phyloP scores from a whole-genome alignment of 2,797 vertebrate genomes.

The Kryptolebias ocellatus region DNA sequence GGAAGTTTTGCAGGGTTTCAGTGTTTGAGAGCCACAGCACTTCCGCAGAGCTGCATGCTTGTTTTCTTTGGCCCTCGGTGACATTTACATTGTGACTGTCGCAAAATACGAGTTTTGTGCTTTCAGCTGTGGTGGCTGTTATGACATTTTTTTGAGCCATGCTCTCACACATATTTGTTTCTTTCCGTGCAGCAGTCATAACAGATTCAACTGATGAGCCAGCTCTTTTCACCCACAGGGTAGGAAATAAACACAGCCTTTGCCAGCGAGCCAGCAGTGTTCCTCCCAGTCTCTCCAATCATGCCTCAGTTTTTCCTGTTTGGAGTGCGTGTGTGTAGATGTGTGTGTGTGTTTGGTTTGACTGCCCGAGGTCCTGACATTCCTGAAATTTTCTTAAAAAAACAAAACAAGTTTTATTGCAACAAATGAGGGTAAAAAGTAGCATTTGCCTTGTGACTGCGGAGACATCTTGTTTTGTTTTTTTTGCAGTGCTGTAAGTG shows the following conservation, averaged over 20 bases:
- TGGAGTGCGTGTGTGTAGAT: slow-evolving; percentile 13
- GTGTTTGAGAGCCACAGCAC: slow-evolving; percentile 8
- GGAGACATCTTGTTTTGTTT: background rate
- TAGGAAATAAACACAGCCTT: slow-evolving; percentile 60
- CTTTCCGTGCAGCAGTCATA: slow-evolving; percentile 55
- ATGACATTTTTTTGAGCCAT: slow-evolving; percentile 39
- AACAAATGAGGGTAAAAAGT: background rate
- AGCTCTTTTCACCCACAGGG: slow-evolving; percentile 43
- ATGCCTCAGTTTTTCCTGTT: slow-evolving; percentile 27
- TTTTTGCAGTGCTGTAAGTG: background rate
- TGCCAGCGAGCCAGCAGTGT: slow-evolving; percentile 40
- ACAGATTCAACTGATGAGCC: slow-evolving; percentile 44
- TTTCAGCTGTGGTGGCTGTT: slow-evolving; percentile 60
- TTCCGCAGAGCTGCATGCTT: slow-evolving; percentile 12
- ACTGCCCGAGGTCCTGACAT: slow-evolving; percentile 4
- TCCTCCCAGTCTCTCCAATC: slow-evolving; percentile 36
- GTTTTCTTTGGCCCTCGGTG: slow-evolving; percentile 44
- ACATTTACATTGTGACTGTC: slow-evolving; percentile 47
- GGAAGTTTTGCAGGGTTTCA: slow-evolving; percentile 5
- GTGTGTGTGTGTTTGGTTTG: slow-evolving; percentile 1
- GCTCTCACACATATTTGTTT: slow-evolving; percentile 25
- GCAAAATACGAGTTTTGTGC: slow-evolving; percentile 47
- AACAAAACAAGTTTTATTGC: background rate
- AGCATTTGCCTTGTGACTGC: background rate
- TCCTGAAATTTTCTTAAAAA: slow-evolving; percentile 16